Conservation (phyloP, 1,140 invertebrate species). For the Drosophila littoralis region DNA sequence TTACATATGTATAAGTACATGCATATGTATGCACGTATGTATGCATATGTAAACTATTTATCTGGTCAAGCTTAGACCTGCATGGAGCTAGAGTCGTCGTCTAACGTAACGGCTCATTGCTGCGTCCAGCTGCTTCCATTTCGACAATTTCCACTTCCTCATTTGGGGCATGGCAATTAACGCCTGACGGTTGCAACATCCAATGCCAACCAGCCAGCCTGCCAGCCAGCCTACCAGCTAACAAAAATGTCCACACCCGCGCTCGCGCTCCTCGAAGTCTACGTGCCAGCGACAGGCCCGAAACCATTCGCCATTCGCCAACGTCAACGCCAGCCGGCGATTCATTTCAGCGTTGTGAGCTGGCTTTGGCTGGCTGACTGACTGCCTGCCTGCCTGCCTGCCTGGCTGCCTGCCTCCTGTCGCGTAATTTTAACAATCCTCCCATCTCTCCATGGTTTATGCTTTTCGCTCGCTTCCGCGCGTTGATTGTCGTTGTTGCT, state of each 20-base stretch:
- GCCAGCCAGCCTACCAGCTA: slow-evolving; percentile 27
- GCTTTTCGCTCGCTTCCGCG: slow-evolving; percentile 80
- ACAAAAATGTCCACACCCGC: slow-evolving; percentile 28
- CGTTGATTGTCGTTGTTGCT: slow-evolving; percentile 72
- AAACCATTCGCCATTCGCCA: slow-evolving; percentile 33
- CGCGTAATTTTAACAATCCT: slow-evolving; percentile 82
- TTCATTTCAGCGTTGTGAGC: slow-evolving; percentile 26
- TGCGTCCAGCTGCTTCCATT: slow-evolving; percentile 18
- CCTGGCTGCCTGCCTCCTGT: slow-evolving; percentile 54
- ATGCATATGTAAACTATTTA: not conserved
- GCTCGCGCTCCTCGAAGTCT: slow-evolving; percentile 10
- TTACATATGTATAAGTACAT: slow-evolving; percentile 25
- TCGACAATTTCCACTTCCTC: slow-evolving; percentile 34
- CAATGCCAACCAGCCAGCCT: slow-evolving; percentile 31
- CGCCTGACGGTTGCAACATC: slow-evolving; percentile 37
- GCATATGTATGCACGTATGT: too few relatives aligned
- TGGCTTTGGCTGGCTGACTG: slow-evolving; percentile 45
- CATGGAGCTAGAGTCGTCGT: not conserved
- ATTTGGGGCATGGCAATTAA: slow-evolving; percentile 42
- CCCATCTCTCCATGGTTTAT: slow-evolving; percentile 76
- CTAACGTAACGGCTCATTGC: not conserved
- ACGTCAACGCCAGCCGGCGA: slow-evolving; percentile 28
- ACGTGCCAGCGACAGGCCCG: slow-evolving; percentile 33
- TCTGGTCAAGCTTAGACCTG: not conserved
- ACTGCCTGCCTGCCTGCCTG: slow-evolving; percentile 21